Conservation (phyloP, 92 coral and sea anemone genomes). For the Nematostella vectensis region DNA sequence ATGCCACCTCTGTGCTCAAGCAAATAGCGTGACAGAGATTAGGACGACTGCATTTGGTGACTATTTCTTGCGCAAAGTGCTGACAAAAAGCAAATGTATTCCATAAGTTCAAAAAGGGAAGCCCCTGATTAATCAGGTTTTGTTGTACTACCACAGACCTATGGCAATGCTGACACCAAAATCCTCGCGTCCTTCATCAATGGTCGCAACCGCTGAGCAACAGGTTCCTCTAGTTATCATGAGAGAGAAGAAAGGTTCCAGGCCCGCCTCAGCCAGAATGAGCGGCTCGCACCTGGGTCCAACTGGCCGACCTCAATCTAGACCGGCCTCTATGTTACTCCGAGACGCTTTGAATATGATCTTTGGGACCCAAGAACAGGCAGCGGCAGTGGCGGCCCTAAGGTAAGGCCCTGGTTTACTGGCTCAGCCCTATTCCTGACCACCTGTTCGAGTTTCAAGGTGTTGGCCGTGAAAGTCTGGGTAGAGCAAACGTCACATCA, state of each 20-base stretch:
- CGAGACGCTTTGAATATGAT: constrained; percentile 55
- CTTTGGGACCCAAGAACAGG: constrained; percentile 12
- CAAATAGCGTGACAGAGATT: too few species aligned
- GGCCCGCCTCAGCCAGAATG: neutral
- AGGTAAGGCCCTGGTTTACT: neutral
- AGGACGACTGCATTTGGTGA: too few species aligned
- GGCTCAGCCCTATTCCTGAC: too few species aligned
- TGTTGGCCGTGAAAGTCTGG: too few species aligned
- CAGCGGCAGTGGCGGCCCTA: constrained; percentile 2
- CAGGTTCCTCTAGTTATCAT: constrained; percentile 15
- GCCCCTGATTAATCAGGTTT: too few species aligned
- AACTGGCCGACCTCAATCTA: constrained; percentile 26
- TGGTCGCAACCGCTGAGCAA: constrained; percentile 21
- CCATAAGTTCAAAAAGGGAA: too few species aligned
- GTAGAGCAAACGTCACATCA: too few species aligned
- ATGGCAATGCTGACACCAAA: constrained; percentile 39
- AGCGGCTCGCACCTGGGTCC: neutral
- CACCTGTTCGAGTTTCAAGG: too few species aligned
- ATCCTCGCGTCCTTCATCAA: constrained; percentile 47
- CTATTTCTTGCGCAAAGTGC: too few species aligned
- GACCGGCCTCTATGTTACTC: constrained; percentile 53
- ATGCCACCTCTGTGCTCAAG: too few species aligned
- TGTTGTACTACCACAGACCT: too few species aligned
- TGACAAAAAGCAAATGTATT: too few species aligned
- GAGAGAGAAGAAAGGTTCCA: constrained; percentile 23